Conservation (phyloP, 1,140 invertebrate species). For the Caligus rogercresseyi region DNA sequence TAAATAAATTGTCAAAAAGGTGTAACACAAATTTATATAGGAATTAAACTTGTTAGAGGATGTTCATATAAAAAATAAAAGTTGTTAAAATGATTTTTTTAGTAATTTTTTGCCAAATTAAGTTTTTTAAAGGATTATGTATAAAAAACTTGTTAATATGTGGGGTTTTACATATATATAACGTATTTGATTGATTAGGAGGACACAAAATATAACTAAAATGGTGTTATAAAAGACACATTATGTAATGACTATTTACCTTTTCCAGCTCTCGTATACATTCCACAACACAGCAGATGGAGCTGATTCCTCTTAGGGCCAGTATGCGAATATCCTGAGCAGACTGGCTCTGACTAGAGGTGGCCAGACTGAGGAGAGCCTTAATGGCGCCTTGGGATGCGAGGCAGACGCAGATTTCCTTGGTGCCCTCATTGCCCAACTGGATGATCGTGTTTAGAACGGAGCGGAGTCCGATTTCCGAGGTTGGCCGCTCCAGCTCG, state of each 20-base stretch:
- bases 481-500: constrained; percentile 19
- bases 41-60: too few relatives aligned
- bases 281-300: constrained; percentile 51
- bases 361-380: constrained; percentile 32
- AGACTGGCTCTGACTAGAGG: constrained; percentile 36
- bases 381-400: constrained; percentile 41
- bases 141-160: too few relatives aligned
- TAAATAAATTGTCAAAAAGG: too few relatives aligned
- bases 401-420: constrained; percentile 42
- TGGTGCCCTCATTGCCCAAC: constrained; percentile 31
- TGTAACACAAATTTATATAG: too few relatives aligned
- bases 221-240: too few relatives aligned
- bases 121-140: too few relatives aligned
- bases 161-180: too few relatives aligned
- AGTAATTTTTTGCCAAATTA: too few relatives aligned
- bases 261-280: constrained; percentile 55
- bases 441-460: constrained; percentile 24
- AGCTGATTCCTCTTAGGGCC: constrained; percentile 52
- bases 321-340: constrained; percentile 39
- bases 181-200: too few relatives aligned
- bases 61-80: too few relatives aligned
- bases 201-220: too few relatives aligned
- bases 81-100: too few relatives aligned
- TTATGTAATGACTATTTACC: constrained; percentile 4
- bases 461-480: constrained; percentile 22